phyloP scores from a whole-genome alignment of 1,140 invertebrate genomes.

The Phenacoccus solenopsis region DNA sequence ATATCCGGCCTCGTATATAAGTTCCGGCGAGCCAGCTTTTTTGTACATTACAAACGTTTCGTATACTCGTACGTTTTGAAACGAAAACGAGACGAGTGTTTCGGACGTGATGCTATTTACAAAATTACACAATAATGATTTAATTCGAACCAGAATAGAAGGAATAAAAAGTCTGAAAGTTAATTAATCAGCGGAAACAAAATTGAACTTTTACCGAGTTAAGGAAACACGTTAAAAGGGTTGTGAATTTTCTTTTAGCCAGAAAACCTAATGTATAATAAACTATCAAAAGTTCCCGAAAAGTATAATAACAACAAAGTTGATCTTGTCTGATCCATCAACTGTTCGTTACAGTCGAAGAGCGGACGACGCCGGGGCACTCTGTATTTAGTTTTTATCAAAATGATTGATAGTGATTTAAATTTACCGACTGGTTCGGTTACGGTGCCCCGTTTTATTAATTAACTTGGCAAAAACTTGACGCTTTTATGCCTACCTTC shows the following conservation, averaged over 20 bases:
- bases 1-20: too few species aligned
- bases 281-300: slow-evolving; percentile 12
- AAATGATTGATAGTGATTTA: slow-evolving; percentile 16
- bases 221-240: slow-evolving; percentile 13
- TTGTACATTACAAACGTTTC: too few species aligned
- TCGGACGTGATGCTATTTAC: not conserved
- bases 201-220: slow-evolving; percentile 17
- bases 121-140: slow-evolving; percentile 5
- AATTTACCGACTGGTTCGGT: slow-evolving; percentile 10
- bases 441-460: slow-evolving; percentile 6
- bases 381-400: slow-evolving; percentile 14
- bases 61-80: not conserved
- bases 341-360: slow-evolving; percentile 11
- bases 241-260: slow-evolving; percentile 8
- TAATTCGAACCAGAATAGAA: slow-evolving; percentile 8
- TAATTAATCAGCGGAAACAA: slow-evolving; percentile 18
- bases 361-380: not conserved
- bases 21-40: too few species aligned
- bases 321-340: slow-evolving; percentile 16
- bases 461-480: slow-evolving; percentile 15
- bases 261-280: not conserved
- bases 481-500: slow-evolving; percentile 14
- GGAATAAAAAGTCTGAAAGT: slow-evolving; percentile 16
- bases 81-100: slow-evolving; percentile 1
- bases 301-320: slow-evolving; percentile 12